These are phyloP conservation scores for Nasonia giraulti DNA, from an alignment of 1,140 invertebrate genomes.

Conservation along the genomic window DNA sequence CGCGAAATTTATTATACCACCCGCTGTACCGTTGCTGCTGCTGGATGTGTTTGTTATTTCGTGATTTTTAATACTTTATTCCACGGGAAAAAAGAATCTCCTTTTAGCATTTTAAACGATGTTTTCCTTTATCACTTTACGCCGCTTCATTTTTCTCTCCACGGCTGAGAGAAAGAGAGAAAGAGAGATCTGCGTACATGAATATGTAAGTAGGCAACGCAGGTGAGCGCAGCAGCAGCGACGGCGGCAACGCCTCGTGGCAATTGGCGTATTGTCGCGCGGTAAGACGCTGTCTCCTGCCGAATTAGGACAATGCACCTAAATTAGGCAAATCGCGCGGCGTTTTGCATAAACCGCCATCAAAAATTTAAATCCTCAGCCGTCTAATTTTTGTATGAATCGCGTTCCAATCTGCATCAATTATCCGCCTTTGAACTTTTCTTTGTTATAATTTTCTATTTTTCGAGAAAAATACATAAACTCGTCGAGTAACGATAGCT, in stretches of 20 bases:
- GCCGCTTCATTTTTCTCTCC: conserved; percentile 26
- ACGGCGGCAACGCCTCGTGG: background rate
- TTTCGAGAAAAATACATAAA: background rate
- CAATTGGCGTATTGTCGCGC: conserved; percentile 35
- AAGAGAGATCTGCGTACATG: conserved; percentile 23
- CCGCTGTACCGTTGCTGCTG: no score
- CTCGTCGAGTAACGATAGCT: no score
- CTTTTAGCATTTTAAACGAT: background rate
- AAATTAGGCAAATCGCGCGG: conserved; percentile 23
- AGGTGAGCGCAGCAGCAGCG: conserved; percentile 4
- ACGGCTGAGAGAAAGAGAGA: no score
- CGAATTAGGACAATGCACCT: conserved; percentile 35
- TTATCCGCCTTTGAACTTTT: background rate
- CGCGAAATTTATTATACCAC: background rate
- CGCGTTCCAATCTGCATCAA: background rate
- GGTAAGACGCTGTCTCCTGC: background rate
- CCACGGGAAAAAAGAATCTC: background rate
- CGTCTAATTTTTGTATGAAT: background rate
- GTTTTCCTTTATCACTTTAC: background rate
- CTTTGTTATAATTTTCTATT: background rate
- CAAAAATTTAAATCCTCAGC: conserved; percentile 21
- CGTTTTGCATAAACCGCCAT: conserved; percentile 30
- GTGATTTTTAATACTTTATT: no score
- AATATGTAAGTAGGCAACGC: conserved; percentile 33
- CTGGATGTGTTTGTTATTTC: no score